Evolutionary conservation across 2,797 vertebrate genomes (phyloP).

Genomic region (Muscicapa comitata): DNA sequence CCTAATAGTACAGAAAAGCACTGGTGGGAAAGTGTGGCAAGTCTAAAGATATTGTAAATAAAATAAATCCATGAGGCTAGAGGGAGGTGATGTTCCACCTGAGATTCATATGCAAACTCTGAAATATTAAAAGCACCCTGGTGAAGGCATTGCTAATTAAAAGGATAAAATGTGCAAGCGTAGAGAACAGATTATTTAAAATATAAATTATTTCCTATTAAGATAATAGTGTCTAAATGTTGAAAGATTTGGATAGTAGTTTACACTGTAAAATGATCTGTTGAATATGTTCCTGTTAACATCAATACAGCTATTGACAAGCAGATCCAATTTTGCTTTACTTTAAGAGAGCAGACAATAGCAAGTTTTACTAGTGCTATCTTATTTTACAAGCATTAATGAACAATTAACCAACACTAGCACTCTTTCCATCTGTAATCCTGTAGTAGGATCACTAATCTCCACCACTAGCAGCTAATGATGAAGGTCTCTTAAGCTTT

Average conservation of each 20-base stretch:
- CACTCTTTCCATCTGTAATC: constrained; percentile 85
- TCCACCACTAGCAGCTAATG: constrained; percentile 87
- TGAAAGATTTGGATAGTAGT: constrained; percentile 40
- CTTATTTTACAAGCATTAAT: constrained; percentile 85
- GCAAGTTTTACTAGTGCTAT: constrained; percentile 76
- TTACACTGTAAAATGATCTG: constrained; percentile 68
- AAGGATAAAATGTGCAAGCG: neutral
- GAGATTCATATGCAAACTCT: constrained; percentile 32
- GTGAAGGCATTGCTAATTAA: neutral
- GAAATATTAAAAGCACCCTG: constrained; percentile 43
- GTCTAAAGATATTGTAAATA: neutral
- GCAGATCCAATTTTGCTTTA: constrained; percentile 70
- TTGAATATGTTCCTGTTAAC: constrained; percentile 66
- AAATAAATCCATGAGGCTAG: constrained; percentile 8
- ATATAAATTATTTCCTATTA: constrained; percentile 49
- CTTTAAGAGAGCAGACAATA: constrained; percentile 73
- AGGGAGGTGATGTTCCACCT: constrained; percentile 18
- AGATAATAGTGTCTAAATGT: constrained; percentile 59
- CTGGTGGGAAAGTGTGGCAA: neutral
- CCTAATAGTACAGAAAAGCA: neutral
- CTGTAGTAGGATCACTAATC: constrained; percentile 84
- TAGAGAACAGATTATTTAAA: constrained; percentile 28
- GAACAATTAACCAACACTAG: constrained; percentile 87
- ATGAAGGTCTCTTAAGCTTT: constrained; percentile 87
- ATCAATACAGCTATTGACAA: constrained; percentile 71